Conservation (phyloP, 2,797 vertebrate species). For the Notoglanidium macrostoma region DNA sequence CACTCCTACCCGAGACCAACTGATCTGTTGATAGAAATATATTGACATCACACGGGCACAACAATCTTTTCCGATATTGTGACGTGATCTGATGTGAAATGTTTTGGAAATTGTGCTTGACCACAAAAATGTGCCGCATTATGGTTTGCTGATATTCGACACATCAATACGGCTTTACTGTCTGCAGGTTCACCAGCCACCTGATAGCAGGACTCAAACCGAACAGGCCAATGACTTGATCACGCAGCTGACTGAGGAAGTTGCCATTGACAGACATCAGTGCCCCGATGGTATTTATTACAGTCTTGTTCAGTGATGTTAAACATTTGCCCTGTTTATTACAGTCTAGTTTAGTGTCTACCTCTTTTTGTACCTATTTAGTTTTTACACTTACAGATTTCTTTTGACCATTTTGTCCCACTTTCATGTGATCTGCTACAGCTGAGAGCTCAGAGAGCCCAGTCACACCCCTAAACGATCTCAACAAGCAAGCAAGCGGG, state of each 20-base stretch:
- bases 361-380: neutral
- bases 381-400: neutral
- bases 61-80: neutral
- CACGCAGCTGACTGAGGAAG: conserved; percentile 86
- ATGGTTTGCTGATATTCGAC: neutral
- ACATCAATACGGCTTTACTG: neutral
- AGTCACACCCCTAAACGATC: conserved; percentile 80
- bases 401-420: neutral
- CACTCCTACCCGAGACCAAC: neutral
- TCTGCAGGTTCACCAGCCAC: conserved; percentile 80
- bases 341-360: neutral
- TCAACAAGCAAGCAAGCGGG: conserved; percentile 74
- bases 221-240: conserved; percentile 88
- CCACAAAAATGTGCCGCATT: neutral
- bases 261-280: conserved; percentile 82
- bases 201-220: conserved; percentile 81
- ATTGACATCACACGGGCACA: neutral
- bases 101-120: neutral
- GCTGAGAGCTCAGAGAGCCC: conserved; percentile 45
- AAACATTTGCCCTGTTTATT: neutral
- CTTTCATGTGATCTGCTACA: neutral
- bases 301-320: conserved; percentile 7
- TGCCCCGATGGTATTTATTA: conserved; percentile 65
- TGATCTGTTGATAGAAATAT: conserved; percentile 2
- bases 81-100: neutral